Base-by-base conservation (phyloP, 2,797 vertebrate genomes). In the Toxotes lorentzi region DNA sequence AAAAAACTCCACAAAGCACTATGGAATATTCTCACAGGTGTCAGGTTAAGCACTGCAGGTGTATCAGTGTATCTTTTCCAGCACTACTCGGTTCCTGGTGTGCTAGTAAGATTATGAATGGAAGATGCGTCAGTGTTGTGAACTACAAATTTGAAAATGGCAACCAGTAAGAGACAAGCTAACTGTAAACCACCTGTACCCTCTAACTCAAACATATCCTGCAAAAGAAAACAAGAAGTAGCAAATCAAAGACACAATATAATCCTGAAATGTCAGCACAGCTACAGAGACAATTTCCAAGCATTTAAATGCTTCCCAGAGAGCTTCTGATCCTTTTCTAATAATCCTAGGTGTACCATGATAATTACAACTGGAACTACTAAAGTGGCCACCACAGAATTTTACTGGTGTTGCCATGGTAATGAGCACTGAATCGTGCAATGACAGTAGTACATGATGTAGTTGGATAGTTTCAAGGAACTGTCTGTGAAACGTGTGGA, bases 11-110 rank as follows among this genome's bases (percentile, higher is more conserved):
- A 89, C 82, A 89, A 88, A 71, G 67, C 40, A 11, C 62, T 16
- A 30, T 27, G 41, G 63, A 54, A 63, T 76, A 79, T 84, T 92
- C 90, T 87, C 93, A 90, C 87, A 87, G 91, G 90, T 92, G 87
- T 92, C 82, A 68, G 45, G 84, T 92, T 90, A 8, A 80, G 51
- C 61, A 32, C 76, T 74, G 79, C 87, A 87, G 85, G 87, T 87
- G 83, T 75, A 78, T 68, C 77, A 54, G 86, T 83, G 41, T 66
- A 19, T 59, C 50, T 72, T 81, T 72, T 71, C 47, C 71, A 48
- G 35, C 14, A 10, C 54, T 72, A 64, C 47, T 79, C 68, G 75
- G 45, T 40, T 7, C 16, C 38, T 24, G 53, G 21, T 60, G 69
- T 21, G 17, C 41, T 3, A 23, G 35, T 43, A 5, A 43, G 59